These are phyloP conservation scores for Acanthaster planci DNA, from an alignment of 35 echinoderm and acorn worm species.

Conservation along the genomic window DNA sequence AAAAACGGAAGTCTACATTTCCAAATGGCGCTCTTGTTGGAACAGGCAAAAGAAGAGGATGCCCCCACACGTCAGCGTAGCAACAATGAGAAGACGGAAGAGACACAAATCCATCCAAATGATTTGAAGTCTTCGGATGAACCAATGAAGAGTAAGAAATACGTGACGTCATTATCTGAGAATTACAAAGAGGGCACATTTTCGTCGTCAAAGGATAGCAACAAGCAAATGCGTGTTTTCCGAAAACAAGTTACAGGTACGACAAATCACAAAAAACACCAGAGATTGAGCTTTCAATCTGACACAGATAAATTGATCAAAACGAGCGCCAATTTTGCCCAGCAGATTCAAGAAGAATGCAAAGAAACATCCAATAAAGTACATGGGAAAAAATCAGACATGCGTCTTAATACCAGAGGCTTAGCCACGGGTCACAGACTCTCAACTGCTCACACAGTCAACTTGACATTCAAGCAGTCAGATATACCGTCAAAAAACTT, in stretches of 20 bases:
- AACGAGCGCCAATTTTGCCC: not conserved
- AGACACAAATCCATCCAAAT: not conserved
- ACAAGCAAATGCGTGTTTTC: not conserved
- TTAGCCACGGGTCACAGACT: not conserved
- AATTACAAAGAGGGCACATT: not conserved
- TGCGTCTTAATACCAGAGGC: not conserved
- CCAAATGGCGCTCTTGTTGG: slow-evolving; percentile 50
- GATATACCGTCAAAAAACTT: not conserved
- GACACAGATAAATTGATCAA: not conserved
- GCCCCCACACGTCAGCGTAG: not conserved
- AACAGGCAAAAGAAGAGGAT: slow-evolving; percentile 19
- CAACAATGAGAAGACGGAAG: not conserved
- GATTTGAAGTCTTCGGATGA: not conserved
- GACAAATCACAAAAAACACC: not conserved
- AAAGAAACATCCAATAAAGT: not conserved
- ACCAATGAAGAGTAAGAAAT: not conserved
- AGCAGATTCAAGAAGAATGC: not conserved
- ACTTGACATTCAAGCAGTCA: slow-evolving; percentile 33
- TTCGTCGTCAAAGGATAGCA: not conserved
- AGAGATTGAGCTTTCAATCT: not conserved
- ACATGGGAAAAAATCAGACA: not conserved
- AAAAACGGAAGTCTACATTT: slow-evolving; percentile 50
- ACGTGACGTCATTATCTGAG: not conserved
- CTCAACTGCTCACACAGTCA: slow-evolving; percentile 7
- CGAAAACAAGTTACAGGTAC: not conserved